Evolutionary conservation across 1,140 invertebrate species (phyloP).

Genomic region (Diuraphis noxia): DNA sequence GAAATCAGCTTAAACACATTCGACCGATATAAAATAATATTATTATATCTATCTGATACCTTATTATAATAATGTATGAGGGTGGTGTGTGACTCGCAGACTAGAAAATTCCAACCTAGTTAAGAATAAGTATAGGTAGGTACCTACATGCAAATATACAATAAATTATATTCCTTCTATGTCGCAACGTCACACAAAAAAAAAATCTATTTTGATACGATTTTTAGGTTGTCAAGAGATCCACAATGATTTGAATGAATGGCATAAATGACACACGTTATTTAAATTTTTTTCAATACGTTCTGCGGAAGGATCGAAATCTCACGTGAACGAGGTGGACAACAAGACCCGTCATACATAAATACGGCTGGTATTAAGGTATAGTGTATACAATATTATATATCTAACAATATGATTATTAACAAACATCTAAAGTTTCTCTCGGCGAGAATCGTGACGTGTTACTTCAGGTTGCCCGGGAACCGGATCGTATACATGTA

Average conservation of each 20-base stretch:
- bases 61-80: no score
- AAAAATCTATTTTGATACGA: not conserved
- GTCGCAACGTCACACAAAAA: not conserved
- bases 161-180: not conserved
- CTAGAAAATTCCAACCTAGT: not conserved
- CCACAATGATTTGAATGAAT: not conserved
- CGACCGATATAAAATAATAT: not conserved
- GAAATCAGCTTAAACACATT: no score
- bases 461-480: slow-evolving; percentile 8
- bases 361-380: not conserved
- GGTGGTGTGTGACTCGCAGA: no score
- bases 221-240: not conserved
- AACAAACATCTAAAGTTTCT: not conserved
- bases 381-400: not conserved
- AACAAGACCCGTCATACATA: not conserved
- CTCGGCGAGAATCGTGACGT: not conserved
- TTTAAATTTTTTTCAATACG: not conserved
- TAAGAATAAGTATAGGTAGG: no score
- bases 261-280: not conserved
- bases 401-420: not conserved
- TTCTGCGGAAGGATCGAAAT: not conserved
- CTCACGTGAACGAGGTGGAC: not conserved
- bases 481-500: not conserved
- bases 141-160: not conserved
- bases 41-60: no score